Evolutionary conservation across 1,140 invertebrate species (phyloP).

Genomic region (Drosophila parabipectinata): DNA sequence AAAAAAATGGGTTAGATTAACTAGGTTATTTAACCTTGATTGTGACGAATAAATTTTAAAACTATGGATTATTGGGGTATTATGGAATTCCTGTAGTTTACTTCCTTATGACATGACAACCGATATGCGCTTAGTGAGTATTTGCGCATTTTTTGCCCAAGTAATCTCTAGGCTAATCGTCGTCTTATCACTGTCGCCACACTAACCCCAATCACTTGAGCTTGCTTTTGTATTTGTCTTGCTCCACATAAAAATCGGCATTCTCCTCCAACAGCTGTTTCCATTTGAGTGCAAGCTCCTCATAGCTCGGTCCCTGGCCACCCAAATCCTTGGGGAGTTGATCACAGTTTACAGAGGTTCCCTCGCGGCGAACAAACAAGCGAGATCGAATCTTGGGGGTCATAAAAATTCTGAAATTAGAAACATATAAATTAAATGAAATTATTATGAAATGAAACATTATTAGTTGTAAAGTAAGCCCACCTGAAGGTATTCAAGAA

Average conservation of each 20-base stretch:
- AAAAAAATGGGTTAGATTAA: not conserved
- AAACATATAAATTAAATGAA: not conserved
- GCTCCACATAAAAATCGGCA: conserved; percentile 85
- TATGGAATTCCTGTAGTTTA: not conserved
- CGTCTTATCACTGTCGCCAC: conserved; percentile 52
- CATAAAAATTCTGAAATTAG: conserved; percentile 86
- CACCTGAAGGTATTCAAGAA: conserved; percentile 88
- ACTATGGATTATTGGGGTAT: not conserved
- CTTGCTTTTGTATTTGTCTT: conserved; percentile 86
- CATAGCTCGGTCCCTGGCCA: conserved; percentile 85
- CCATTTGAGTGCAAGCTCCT: conserved; percentile 86
- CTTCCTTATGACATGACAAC: conserved; percentile 12
- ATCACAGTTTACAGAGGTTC: conserved; percentile 84
- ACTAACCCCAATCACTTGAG: conserved; percentile 58
- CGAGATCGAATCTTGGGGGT: conserved; percentile 87
- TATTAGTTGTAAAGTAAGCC: not conserved
- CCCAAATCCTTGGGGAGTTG: conserved; percentile 87
- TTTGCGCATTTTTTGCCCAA: conserved; percentile 43
- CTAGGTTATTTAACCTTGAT: not conserved
- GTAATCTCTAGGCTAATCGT: conserved; percentile 65
- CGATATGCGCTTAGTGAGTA: conserved; percentile 20
- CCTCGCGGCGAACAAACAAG: conserved; percentile 84
- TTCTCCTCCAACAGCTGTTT: conserved; percentile 84
- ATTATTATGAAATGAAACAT: conserved; percentile 1
- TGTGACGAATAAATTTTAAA: conserved; percentile 14